Conservation (phyloP, 2,113 vertebrate genomes). For the Dromiciops gliroides region DNA sequence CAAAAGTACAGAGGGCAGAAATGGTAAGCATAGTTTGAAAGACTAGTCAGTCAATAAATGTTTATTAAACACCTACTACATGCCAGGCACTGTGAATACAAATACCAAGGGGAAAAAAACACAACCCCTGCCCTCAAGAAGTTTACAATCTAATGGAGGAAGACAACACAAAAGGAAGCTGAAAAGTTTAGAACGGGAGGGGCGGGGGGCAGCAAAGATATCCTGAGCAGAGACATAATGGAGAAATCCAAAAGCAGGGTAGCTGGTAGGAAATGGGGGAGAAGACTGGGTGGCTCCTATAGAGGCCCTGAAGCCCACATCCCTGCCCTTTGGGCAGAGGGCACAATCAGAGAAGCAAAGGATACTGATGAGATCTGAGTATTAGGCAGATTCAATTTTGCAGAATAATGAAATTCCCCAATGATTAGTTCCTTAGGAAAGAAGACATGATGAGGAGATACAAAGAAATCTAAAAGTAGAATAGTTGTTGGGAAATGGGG, state of each 20-base stretch:
- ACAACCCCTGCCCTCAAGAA: not conserved
- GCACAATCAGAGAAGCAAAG: not conserved
- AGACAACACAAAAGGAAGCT: not conserved
- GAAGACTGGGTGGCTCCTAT: not conserved
- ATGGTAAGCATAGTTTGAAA: not conserved
- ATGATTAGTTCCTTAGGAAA: not conserved
- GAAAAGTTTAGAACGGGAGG: not conserved
- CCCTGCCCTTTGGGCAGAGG: not conserved
- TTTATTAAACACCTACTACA: not conserved
- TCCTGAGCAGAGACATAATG: not conserved
- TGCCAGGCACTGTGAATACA: not conserved
- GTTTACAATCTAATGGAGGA: not conserved
- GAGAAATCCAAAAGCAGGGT: not conserved
- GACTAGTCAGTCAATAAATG: not conserved
- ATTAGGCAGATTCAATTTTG: not conserved
- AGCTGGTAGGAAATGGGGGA: not conserved
- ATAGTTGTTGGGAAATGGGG: not conserved
- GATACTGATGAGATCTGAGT: not conserved
- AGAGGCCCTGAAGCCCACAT: not conserved
- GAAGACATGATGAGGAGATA: not conserved
- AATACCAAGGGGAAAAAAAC: not conserved
- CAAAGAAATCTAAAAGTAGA: not conserved
- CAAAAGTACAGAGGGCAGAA: not conserved
- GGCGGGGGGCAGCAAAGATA: too few relatives aligned
- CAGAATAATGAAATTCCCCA: not conserved